Percentiles rank a stretch among this genome's conserved stretches.
These are phyloP conservation scores for Pseudanteris insignis DNA, from an alignment of 2,888 invertebrate species.

Conservation along the genomic window DNA sequence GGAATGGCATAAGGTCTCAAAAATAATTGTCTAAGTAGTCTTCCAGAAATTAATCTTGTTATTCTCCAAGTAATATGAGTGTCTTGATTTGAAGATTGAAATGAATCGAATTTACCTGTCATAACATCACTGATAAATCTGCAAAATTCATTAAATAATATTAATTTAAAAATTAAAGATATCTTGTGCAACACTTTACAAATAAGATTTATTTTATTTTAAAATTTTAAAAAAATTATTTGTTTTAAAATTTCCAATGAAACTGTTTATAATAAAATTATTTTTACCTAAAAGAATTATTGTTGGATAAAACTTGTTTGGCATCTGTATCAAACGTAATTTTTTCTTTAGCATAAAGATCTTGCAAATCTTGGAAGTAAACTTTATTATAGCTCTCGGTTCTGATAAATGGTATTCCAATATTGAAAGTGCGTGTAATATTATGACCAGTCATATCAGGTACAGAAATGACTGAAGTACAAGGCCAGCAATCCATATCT, in stretches of 20 bases:
- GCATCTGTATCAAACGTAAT: conserved; percentile 74
- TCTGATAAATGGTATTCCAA: conserved; percentile 71
- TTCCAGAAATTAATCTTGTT: conserved; percentile 79
- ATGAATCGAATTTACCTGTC: conserved; percentile 48
- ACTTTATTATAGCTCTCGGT: conserved; percentile 72
- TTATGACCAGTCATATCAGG: conserved; percentile 73
- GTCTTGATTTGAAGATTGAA: conserved; percentile 51
- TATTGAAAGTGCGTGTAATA: conserved; percentile 68
- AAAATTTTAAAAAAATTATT: not conserved
- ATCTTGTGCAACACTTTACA: too few species aligned
- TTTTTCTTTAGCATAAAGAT: conserved; percentile 71
- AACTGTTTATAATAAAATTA: not conserved
- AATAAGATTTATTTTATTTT: not conserved
- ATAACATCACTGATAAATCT: conserved; percentile 55
- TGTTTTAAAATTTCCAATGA: too few species aligned
- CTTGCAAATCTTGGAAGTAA: conserved; percentile 68
- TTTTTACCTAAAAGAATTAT: conserved; percentile 51
- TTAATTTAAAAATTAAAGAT: too few species aligned
- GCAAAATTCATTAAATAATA: too few species aligned
- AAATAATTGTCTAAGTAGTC: conserved; percentile 77
- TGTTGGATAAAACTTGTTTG: conserved; percentile 68
- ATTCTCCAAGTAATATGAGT: conserved; percentile 74
- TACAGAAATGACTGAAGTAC: conserved; percentile 76
- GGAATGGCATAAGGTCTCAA: conserved; percentile 77
- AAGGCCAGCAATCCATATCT: conserved; percentile 89